Percentiles rank a stretch among this genome's conserved stretches.
phyloP scores from a whole-genome alignment of 2,113 vertebrate species.

The Vulpes ferrilata region DNA sequence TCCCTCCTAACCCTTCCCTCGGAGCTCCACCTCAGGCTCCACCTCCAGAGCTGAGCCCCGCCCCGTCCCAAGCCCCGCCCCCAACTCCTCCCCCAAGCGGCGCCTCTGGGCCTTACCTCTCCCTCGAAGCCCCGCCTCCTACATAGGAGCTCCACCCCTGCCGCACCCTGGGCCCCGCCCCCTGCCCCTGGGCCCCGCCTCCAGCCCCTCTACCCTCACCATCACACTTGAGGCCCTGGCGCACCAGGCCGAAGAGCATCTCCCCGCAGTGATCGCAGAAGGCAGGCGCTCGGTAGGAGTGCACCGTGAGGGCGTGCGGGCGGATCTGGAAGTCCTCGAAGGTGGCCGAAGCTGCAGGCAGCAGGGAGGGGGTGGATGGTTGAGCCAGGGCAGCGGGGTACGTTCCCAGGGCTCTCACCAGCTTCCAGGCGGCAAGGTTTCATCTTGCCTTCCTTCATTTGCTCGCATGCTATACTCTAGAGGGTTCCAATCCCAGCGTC shows the following conservation, averaged over 20 bases:
- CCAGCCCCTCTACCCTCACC: slow-evolving; percentile 84
- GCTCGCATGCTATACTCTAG: background rate
- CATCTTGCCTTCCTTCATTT: background rate
- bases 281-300: slow-evolving; percentile 94
- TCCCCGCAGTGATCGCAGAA: slow-evolving; percentile 97
- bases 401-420: background rate
- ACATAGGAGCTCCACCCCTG: background rate
- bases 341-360: slow-evolving; percentile 90
- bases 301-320: slow-evolving; percentile 94
- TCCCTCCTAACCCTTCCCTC: background rate
- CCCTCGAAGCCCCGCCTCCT: background rate
- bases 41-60: background rate
- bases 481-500: background rate
- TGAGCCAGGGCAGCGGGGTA: background rate
- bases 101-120: background rate
- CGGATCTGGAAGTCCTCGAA: slow-evolving; percentile 96
- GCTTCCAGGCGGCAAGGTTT: background rate
- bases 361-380: background rate
- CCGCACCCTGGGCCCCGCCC: background rate
- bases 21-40: background rate
- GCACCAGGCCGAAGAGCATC: slow-evolving; percentile 95
- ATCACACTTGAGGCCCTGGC: slow-evolving; percentile 95
- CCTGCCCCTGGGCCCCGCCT: background rate
- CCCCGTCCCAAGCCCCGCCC: background rate
- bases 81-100: background rate